phyloP scores from a whole-genome alignment of 2,888 invertebrate genomes.

The Orthonevra nobilis region DNA sequence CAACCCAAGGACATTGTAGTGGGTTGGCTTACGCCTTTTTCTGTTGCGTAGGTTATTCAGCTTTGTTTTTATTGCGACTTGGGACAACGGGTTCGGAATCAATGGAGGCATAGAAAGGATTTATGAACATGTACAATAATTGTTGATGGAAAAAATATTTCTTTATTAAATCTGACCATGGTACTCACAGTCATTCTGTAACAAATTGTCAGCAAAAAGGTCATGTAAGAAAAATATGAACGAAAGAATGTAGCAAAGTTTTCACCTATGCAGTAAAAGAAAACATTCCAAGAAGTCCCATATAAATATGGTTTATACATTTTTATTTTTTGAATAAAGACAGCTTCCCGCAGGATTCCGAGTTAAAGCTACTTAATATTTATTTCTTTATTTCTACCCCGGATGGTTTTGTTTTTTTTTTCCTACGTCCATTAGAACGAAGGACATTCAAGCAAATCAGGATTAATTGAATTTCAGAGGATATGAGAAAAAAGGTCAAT shows the following conservation, averaged over 20 bases:
- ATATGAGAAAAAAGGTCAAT: slow-evolving; percentile 3
- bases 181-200: slow-evolving; percentile 9
- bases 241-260: neutral
- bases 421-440: no score
- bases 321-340: slow-evolving; percentile 12
- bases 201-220: slow-evolving; percentile 8
- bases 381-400: neutral
- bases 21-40: no score
- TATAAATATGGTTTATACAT: slow-evolving; percentile 20
- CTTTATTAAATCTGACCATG: slow-evolving; percentile 30
- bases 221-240: no score
- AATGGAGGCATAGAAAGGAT: no score
- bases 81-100: no score
- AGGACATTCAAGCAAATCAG: slow-evolving; percentile 59
- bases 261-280: slow-evolving; percentile 1
- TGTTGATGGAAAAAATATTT: slow-evolving; percentile 15
- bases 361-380: no score
- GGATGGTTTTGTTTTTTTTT: no score
- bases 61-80: no score
- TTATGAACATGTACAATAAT: no score
- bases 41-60: no score
- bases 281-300: slow-evolving; percentile 6
- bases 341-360: slow-evolving; percentile 18
- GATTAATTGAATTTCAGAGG: slow-evolving; percentile 61
- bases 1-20: no score